Percentiles rank a stretch among this genome's conserved stretches.
These are phyloP conservation scores for Tholera decimalis DNA, from an alignment of 2,888 invertebrate genomes.

Conservation along the genomic window DNA sequence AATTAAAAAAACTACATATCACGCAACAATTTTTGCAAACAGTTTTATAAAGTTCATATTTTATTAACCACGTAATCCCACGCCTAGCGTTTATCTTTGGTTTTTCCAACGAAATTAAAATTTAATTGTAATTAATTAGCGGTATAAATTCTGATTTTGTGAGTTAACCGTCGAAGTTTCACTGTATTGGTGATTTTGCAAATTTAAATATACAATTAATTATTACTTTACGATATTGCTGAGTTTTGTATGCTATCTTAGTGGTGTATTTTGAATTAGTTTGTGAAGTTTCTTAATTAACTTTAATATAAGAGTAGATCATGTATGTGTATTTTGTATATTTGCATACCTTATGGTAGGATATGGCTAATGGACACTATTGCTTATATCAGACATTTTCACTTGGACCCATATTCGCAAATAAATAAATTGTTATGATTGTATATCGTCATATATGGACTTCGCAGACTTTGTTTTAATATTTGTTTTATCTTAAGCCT, in stretches of 20 bases:
- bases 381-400: no score
- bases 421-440: no score
- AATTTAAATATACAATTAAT: constrained; percentile 51
- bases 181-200: constrained; percentile 28
- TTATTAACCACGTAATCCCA: constrained; percentile 30
- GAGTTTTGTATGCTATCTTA: constrained; percentile 9
- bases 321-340: no score
- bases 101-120: constrained; percentile 42
- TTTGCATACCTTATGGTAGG: no score
- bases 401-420: no score
- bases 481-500: no score
- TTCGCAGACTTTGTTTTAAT: no score
- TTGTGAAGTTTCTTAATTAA: constrained; percentile 10
- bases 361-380: no score
- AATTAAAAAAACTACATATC: no score
- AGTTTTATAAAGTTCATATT: constrained; percentile 30
- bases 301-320: no score
- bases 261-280: background rate
- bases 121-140: constrained; percentile 45
- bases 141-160: constrained; percentile 47
- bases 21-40: background rate
- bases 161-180: constrained; percentile 43
- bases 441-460: no score
- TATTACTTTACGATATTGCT: constrained; percentile 30
- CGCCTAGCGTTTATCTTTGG: constrained; percentile 25